Percentiles rank a stretch among this genome's conserved stretches.
Evolutionary conservation across 2,797 vertebrate species (phyloP).

Genomic region (Gephyroberyx darwinii): DNA sequence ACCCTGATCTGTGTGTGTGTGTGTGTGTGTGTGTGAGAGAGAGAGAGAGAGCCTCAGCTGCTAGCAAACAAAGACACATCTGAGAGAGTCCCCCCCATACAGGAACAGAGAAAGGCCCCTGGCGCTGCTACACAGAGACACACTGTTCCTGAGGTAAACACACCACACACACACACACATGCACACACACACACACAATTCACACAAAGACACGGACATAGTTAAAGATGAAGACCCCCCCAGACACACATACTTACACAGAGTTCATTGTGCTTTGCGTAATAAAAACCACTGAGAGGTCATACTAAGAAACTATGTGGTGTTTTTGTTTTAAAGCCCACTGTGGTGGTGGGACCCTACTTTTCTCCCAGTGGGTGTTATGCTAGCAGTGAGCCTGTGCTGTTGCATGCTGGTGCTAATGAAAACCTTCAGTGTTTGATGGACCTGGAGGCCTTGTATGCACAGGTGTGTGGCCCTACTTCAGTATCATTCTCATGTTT

Average conservation of each 20-base stretch:
- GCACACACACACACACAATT: background rate
- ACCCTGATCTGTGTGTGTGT: background rate
- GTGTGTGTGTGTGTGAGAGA: background rate
- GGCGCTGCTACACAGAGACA: slow-evolving; percentile 22
- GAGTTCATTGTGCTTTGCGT: no score
- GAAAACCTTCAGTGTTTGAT: background rate
- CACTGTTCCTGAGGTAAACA: slow-evolving; percentile 44
- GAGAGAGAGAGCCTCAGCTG: slow-evolving; percentile 40
- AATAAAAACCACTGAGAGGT: no score
- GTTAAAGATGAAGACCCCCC: background rate
- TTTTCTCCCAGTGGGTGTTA: background rate
- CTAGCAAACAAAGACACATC: slow-evolving; percentile 49
- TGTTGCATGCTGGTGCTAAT: background rate
- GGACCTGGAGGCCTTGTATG: background rate
- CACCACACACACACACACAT: background rate
- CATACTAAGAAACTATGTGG: no score
- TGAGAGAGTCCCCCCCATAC: slow-evolving; percentile 13
- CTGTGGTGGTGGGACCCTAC: background rate
- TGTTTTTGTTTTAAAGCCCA: no score
- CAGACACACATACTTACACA: no score
- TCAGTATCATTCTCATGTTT: background rate
- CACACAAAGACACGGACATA: background rate
- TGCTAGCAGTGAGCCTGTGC: background rate
- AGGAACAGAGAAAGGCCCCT: background rate
- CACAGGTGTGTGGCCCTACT: background rate